Base-by-base conservation (phyloP, 1,140 invertebrate species). In the Diplogasteroides magnus region DNA sequence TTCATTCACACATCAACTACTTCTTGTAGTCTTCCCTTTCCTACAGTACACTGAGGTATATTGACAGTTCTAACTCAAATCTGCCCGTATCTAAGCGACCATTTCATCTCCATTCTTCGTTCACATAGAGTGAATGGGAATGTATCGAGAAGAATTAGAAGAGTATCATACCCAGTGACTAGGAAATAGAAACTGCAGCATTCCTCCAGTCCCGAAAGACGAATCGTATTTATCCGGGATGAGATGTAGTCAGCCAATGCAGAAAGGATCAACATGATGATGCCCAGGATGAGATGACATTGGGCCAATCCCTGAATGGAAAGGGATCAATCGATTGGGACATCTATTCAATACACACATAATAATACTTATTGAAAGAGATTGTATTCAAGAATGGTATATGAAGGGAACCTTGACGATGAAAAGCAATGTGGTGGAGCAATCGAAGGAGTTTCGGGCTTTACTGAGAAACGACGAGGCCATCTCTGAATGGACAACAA, bases 131-230 rank as follows among this genome's bases (percentile, higher is more conserved):
- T n/a, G n/a, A n/a, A n/a, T n/a, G 37, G 6, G 37, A 48, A 19
- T 48, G 37, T 48, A 48, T 48, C 6, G 37, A 19, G 37, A 48
- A 48, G 6, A 19, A 48, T 11, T 19, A 48, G 37, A 48, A 48
- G 6, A 19, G 37, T 6, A 31, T 58, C 61, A 67, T 62, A 78
- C 75, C 73, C 73, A 26, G 70, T 76, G 19, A 77, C 26, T 27
- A 78, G 31, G 56, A 73, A 78, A 27, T 78, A 78, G 64, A 78
- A 77, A 14, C 77, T 74, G 57, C 77, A 78, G 31, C 65, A 77
- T 58, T 78, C 77, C n/a, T 69, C 67, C 57, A 78, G 37, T 1
- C 77, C 77, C 61, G 76, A 71, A 11, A 78, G 48, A 31, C 77
- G 31, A 31, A 78, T 64, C 28, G 77, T 78, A 28, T 78, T 78